Conservation (phyloP, 2,113 vertebrate species). For the Nothocercus nigrocapillus region DNA sequence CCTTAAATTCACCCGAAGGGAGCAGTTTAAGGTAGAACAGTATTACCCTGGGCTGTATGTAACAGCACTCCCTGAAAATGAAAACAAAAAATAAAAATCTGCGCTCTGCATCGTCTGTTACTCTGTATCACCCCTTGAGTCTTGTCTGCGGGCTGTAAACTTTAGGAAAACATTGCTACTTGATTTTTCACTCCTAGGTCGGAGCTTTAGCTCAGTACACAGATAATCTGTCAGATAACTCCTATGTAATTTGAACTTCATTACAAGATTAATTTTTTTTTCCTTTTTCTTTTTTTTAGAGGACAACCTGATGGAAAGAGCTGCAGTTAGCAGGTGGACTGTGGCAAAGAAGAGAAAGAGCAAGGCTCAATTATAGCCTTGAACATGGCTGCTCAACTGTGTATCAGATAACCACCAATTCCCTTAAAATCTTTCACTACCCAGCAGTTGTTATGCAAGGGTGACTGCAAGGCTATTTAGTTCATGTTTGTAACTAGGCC, state of each 20-base stretch:
- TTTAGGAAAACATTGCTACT: constrained; percentile 3
- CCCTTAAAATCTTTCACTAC: constrained; percentile 75
- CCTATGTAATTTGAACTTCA: constrained; percentile 60
- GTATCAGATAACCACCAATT: constrained; percentile 78
- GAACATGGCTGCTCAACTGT: constrained; percentile 63
- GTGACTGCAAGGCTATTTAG: constrained; percentile 16
- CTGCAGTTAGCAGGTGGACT: constrained; percentile 70
- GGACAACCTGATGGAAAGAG: constrained; percentile 75
- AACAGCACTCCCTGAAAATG: constrained; percentile 30
- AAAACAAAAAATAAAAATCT: constrained; percentile 35
- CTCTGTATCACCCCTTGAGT: not conserved
- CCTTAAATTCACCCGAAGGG: constrained; percentile 26
- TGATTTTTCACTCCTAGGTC: constrained; percentile 30
- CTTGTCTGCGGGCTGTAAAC: constrained; percentile 31
- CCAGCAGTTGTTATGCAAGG: constrained; percentile 67
- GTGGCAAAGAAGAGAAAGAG: constrained; percentile 64
- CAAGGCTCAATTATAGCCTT: constrained; percentile 74
- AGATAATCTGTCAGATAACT: constrained; percentile 55
- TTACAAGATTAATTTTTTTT: constrained; percentile 62
- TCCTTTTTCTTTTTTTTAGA: constrained; percentile 38
- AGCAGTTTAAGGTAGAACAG: constrained; percentile 49
- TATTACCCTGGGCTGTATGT: not conserved
- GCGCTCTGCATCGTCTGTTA: constrained; percentile 1
- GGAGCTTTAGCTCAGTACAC: constrained; percentile 28
- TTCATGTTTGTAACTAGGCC: not conserved